Percentiles rank a stretch among this genome's conserved stretches.
Evolutionary conservation across 2,113 vertebrate genomes (phyloP).

Genomic region (Furnarius figulus): DNA sequence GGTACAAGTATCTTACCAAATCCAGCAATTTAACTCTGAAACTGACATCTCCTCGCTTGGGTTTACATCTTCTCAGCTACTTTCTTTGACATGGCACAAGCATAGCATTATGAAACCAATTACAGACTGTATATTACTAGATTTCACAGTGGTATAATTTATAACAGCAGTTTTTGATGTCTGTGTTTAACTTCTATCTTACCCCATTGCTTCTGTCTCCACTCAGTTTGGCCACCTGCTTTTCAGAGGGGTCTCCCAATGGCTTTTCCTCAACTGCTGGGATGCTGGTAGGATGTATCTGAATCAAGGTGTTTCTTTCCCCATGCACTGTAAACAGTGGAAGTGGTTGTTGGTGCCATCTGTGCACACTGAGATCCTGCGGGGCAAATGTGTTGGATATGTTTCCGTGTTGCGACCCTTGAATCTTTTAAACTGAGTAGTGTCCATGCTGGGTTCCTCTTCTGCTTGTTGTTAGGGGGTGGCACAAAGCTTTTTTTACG

Average conservation of each 20-base stretch:
- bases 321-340: not conserved
- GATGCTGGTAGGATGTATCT: not conserved
- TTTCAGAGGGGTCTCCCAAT: not conserved
- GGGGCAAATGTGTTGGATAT: not conserved
- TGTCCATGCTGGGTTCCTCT: not conserved
- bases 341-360: not conserved
- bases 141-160: not conserved
- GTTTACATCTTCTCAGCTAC: not conserved
- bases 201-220: not conserved
- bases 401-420: not conserved
- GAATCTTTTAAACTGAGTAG: not conserved
- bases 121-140: not conserved
- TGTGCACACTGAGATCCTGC: not conserved
- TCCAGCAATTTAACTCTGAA: conserved; percentile 17
- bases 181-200: not conserved
- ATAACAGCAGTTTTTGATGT: not conserved
- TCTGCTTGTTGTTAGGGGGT: not conserved
- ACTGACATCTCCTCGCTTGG: not conserved
- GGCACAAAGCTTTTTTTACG: not conserved
- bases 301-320: not conserved
- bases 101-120: not conserved
- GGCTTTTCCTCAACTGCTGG: not conserved
- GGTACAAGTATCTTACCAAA: not conserved
- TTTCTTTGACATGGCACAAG: accelerated
- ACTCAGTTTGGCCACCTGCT: not conserved